phyloP scores from a whole-genome alignment of 2,888 invertebrate species.

The Acleris emargana region DNA sequence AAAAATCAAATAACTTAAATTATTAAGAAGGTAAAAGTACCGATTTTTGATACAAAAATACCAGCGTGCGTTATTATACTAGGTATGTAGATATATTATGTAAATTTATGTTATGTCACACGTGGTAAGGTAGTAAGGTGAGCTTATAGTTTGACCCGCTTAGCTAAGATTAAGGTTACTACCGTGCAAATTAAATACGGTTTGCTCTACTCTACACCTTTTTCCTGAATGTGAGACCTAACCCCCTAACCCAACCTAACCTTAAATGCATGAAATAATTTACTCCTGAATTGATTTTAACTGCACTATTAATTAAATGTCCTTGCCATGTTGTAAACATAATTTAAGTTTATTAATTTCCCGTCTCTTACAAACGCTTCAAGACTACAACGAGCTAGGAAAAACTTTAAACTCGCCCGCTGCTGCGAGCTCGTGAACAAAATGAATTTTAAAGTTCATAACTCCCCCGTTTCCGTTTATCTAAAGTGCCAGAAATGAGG shows the following conservation, averaged over 20 bases:
- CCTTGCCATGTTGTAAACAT: too few relatives aligned
- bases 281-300: too few relatives aligned
- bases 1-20: too few relatives aligned
- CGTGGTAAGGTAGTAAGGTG: not conserved
- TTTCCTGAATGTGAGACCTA: not conserved
- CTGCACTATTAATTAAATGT: too few relatives aligned
- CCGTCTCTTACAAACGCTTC: not conserved
- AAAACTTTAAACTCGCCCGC: constrained; percentile 22
- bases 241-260: too few relatives aligned
- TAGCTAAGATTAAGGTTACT: constrained; percentile 27
- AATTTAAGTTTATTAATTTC: too few relatives aligned
- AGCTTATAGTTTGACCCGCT: constrained; percentile 31
- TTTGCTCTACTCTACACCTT: not conserved
- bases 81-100: constrained; percentile 11
- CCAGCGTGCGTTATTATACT: too few relatives aligned
- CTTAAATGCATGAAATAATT: not conserved
- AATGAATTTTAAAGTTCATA: constrained; percentile 67
- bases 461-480: constrained; percentile 64
- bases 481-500: constrained; percentile 71
- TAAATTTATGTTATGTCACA: constrained; percentile 36
- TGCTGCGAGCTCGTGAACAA: constrained; percentile 28
- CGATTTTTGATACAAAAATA: too few relatives aligned
- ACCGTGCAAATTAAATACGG: constrained; percentile 7
- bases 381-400: constrained; percentile 7
- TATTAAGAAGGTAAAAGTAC: too few relatives aligned